Evolutionary conservation across 2,888 invertebrate species (phyloP), one percentile per base, ranked within the genome.

Genomic region (Caenorhabditis imperialis): DNA sequence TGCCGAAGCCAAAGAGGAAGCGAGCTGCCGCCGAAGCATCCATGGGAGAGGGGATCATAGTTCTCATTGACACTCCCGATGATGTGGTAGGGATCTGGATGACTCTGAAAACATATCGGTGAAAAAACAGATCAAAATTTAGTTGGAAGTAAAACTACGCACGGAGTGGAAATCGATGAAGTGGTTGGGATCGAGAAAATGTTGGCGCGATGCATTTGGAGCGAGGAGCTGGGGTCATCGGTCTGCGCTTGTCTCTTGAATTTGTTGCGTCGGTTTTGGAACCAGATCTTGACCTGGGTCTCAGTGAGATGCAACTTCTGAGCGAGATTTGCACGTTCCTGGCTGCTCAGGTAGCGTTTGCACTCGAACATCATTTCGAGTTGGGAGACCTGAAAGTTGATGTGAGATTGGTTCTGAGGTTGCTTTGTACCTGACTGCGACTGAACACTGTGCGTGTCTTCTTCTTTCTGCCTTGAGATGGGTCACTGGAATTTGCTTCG

Each of bases 381-480:
- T 62, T 86, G 85, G 18, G 81, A 78, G 6, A 86, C 86, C 84
- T 85, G 58, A 35, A 51, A 84, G 82, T 5, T 0, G 7, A 12
- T 5, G 22, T 51, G 16, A 30, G 16, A 16, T 7, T 18, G 7
- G 10, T 30, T 30, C 30, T 7, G 10, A 30, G 30, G 30, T 30
- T 6, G 10, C 10, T 30, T 30, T 30, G 30, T 35, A 62, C 62
- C 65, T 86, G 86, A 35, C 75, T 75, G 20, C 86, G 53, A 35
- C 84, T 85, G 73, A 87, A 87, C 3, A 87, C 87, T 8, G 87
- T 87, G 22, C 87, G 63, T 1, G 87, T 88, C 50, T 87, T 87
- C 71, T 87, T 87, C 77, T 87, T 87, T 55, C 84, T 63, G 14
- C 61, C 75, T 2, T 54, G 51, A 10, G 58, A 54, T 42, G 71